Percentiles rank a stretch among this genome's conserved stretches.
These are phyloP conservation scores for Acinonyx jubatus DNA, from an alignment of 2,113 vertebrate genomes.

Conservation along the genomic window DNA sequence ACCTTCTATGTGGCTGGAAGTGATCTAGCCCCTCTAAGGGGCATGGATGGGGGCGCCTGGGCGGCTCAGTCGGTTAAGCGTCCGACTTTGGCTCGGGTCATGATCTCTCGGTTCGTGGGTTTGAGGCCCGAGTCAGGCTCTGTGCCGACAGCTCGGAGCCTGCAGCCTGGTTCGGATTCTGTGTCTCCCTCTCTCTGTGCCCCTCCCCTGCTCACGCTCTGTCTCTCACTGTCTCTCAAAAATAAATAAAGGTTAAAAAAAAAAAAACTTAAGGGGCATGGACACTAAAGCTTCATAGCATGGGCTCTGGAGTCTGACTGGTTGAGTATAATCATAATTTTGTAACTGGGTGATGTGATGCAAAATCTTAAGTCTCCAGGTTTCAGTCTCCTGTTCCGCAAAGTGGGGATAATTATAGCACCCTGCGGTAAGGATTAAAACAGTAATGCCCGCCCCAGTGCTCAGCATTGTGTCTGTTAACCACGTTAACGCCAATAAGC, in stretches of 20 bases:
- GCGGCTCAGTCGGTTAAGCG: too few relatives aligned
- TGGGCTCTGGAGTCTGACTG: background rate
- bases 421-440: background rate
- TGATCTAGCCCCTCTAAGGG: background rate
- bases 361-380: background rate
- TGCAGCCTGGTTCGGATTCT: too few relatives aligned
- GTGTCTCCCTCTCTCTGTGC: too few relatives aligned
- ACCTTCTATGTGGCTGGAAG: background rate
- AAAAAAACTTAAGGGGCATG: background rate
- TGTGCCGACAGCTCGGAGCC: too few relatives aligned
- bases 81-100: too few relatives aligned
- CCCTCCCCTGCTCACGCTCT: too few relatives aligned
- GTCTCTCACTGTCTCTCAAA: too few relatives aligned
- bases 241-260: too few relatives aligned
- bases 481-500: background rate
- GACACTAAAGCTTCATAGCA: background rate
- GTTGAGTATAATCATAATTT: background rate
- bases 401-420: background rate
- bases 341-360: background rate
- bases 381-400: background rate
- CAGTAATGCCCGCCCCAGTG: background rate
- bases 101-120: too few relatives aligned
- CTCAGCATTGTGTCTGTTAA: background rate
- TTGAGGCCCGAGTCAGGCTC: fast-evolving
- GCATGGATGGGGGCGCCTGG: background rate